Base-by-base conservation (phyloP, 2,888 invertebrate genomes). In the Drosophila aldrichi region DNA sequence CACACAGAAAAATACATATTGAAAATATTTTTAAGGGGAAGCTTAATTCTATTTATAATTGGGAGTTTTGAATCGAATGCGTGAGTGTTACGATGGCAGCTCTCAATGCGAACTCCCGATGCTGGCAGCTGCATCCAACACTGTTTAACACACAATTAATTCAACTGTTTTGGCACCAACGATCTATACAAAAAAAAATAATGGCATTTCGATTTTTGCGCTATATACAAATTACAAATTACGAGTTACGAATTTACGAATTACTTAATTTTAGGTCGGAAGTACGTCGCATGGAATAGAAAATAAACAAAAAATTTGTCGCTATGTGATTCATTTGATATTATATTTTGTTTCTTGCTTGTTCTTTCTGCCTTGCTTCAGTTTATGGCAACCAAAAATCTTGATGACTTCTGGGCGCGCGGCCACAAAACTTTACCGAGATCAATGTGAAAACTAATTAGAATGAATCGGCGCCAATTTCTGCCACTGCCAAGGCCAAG, bases 361-460 rank as follows among this genome's bases (percentile, higher is more conserved):
- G 51, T 34, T 51, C 34, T 79, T 82, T 79, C 72, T 76, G 74
- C 76, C 72, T 74, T 81, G 71, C 71, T 81, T 79, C 77, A 84
- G 88, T 81, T 85, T 74, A 84, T 81, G 84, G 84, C 84, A 81
- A 73, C 84, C 77, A 81, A 70, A 79, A 86, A 61, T 81, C 79
- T 52, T 68, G 54, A 46, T 70, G 82, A 82, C 58, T 85, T 77
- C 43, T 77, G 78, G 84, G 74, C 81, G 82, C 77, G 60, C 74
- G 82, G 81, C 82, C 86, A 85, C 87, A 91, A 91, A 90, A 89
- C 89, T 91, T 86, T 90, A 91, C 91, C 91, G 91, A 91, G 91
- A 91, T 91, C 91, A 91, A 91, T 86, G 90, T 91, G 91, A 91
- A 91, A 91, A 91, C 91, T 91, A 91, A 91, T 87, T 87, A 86